Evolutionary conservation across 2,888 invertebrate species (phyloP).

Genomic region (Apamea monoglypha): DNA sequence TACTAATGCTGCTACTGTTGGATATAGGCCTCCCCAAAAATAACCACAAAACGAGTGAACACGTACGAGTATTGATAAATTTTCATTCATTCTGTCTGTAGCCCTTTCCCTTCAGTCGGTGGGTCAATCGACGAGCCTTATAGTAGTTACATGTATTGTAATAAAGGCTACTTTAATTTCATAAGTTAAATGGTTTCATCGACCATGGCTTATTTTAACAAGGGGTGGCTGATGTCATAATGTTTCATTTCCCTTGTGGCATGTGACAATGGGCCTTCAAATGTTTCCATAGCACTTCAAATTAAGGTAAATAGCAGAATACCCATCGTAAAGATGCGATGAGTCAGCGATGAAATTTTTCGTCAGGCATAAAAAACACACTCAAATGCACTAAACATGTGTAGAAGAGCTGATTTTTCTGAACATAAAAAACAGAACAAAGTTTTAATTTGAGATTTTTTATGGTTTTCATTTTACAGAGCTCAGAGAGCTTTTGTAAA

Average conservation of each 20-base stretch:
- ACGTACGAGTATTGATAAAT: no score
- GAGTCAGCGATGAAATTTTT: no score
- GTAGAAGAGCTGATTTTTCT: neutral
- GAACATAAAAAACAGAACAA: neutral
- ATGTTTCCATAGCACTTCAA: conserved; percentile 3
- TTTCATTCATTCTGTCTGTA: neutral
- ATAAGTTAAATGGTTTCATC: conserved; percentile 1
- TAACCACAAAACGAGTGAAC: neutral
- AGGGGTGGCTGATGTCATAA: conserved; percentile 8
- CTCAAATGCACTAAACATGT: neutral
- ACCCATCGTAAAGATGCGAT: neutral
- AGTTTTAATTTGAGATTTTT: neutral
- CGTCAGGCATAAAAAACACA: neutral
- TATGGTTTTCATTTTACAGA: neutral
- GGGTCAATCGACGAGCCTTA: neutral
- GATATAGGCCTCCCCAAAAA: neutral
- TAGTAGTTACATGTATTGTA: neutral
- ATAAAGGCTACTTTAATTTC: neutral
- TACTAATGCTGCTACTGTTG: no score
- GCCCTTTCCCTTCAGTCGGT: neutral
- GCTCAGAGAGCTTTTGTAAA: neutral
- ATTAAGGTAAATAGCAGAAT: conserved; percentile 6
- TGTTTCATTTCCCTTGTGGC: conserved; percentile 38
- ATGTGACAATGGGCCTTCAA: conserved; percentile 7
- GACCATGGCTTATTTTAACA: neutral